Base-by-base conservation (phyloP, 2,888 invertebrate species). In the Acanthococcus lagerstroemiae region DNA sequence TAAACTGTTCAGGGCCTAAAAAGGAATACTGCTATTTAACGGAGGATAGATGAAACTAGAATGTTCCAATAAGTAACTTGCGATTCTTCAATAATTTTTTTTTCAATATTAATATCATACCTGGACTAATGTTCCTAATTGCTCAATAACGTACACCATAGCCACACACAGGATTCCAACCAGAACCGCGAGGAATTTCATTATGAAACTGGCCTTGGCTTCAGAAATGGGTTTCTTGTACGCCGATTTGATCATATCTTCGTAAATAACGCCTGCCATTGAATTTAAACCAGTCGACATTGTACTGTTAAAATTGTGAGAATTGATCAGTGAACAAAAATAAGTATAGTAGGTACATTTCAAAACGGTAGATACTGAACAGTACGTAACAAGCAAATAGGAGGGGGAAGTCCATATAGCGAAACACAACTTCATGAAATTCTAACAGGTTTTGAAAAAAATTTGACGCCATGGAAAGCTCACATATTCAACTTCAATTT, bases 281-380 rank as follows among this genome's bases (percentile, higher is more conserved):
- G 88, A 88, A 73, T 89, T 89, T 0, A 89, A 77, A 0, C 87
- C 88, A 15, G 89, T 89, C 0, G 88, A 89, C 74, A 89, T 80
- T 0, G 88, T 87, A 74, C 88, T 88, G n/a, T n/a, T n/a, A n/a
- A n/a, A n/a, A n/a, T n/a, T n/a, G n/a, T n/a, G n/a, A n/a, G n/a
- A n/a, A n/a, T n/a, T n/a, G n/a, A n/a, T n/a, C n/a, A n/a, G n/a
- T n/a, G n/a, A n/a, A n/a, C n/a, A n/a, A n/a, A n/a, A n/a, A n/a
- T n/a, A n/a, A n/a, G n/a, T n/a, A n/a, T n/a, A n/a, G n/a, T n/a
- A n/a, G n/a, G n/a, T n/a, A n/a, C n/a, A n/a, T n/a, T n/a, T n/a
- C n/a, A n/a, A n/a, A n/a, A n/a, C n/a, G n/a, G n/a, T n/a, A n/a
- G n/a, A n/a, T n/a, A n/a, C n/a, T n/a, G n/a, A n/a, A n/a, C n/a